Percentiles rank a stretch among this genome's conserved stretches.
These are phyloP conservation scores for Drosophila nasuta DNA, from an alignment of 1,140 invertebrate genomes.

Conservation along the genomic window DNA sequence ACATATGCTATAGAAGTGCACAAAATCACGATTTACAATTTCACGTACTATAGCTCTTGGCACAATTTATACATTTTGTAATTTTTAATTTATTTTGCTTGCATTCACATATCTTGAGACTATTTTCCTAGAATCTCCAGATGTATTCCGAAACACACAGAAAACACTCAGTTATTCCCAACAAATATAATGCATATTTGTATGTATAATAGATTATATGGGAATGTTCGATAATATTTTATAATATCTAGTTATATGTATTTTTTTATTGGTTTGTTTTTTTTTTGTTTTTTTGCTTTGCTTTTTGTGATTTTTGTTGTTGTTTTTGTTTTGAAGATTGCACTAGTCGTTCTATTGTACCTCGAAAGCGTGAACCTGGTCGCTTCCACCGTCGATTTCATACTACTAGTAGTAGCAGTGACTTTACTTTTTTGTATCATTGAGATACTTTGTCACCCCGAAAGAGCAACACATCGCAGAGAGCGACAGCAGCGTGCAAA, in stretches of 20 bases:
- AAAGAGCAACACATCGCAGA: conserved; percentile 10
- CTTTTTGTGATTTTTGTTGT: background rate
- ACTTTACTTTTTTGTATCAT: conserved; percentile 33
- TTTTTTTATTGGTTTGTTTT: background rate
- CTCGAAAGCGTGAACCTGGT: conserved; percentile 50
- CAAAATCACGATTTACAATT: too few species aligned
- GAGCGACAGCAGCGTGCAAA: background rate
- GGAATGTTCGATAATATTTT: background rate
- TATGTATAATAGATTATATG: background rate
- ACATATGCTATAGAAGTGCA: too few species aligned
- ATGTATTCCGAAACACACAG: too few species aligned
- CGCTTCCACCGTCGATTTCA: conserved; percentile 58
- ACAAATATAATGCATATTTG: too few species aligned
- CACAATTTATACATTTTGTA: too few species aligned
- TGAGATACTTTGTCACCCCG: conserved; percentile 39
- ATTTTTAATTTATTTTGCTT: too few species aligned
- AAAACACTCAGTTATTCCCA: too few species aligned
- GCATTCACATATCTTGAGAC: too few species aligned
- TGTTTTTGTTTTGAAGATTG: background rate
- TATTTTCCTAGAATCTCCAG: too few species aligned
- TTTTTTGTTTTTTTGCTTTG: background rate
- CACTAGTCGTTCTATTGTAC: conserved; percentile 32
- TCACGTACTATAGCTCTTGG: too few species aligned
- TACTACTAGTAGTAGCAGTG: conserved; percentile 50
- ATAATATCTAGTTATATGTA: background rate